Evolutionary conservation across 2,113 vertebrate genomes (phyloP).

Genomic region (Myrmecophaga tridactyla): DNA sequence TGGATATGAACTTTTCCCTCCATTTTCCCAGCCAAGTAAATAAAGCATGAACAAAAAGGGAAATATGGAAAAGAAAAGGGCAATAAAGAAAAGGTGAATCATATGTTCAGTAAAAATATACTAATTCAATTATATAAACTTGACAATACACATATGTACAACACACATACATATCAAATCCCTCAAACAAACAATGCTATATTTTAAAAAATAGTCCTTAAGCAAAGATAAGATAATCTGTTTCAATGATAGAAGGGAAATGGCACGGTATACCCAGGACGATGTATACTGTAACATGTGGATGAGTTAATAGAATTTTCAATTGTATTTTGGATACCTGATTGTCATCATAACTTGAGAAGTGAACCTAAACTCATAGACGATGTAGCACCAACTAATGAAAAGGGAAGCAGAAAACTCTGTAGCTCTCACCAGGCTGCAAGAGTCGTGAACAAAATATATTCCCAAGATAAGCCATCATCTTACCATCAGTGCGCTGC

Average conservation of each 20-base stretch:
- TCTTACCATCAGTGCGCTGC: slow-evolving; percentile 88
- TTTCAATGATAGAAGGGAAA: not conserved
- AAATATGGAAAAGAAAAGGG: not conserved
- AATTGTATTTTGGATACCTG: not conserved
- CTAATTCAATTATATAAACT: not conserved
- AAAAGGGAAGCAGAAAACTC: not conserved
- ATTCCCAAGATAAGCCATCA: not conserved
- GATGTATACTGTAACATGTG: not conserved
- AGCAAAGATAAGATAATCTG: not conserved
- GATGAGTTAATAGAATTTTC: not conserved
- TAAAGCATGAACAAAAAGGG: not conserved
- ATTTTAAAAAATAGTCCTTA: not conserved
- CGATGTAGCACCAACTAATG: not conserved
- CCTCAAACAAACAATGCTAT: not conserved
- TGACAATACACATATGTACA: slow-evolving; percentile 2
- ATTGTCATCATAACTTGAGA: not conserved
- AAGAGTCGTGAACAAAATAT: accelerated
- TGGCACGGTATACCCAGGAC: not conserved
- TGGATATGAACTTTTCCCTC: too few relatives aligned
- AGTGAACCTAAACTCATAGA: not conserved
- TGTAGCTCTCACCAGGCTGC: not conserved
- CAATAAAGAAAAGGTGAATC: not conserved
- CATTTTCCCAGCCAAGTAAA: not conserved
- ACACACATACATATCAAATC: not conserved
- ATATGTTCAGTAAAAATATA: not conserved